Conservation (phyloP, 2,113 vertebrate genomes). For the Martes martes region DNA sequence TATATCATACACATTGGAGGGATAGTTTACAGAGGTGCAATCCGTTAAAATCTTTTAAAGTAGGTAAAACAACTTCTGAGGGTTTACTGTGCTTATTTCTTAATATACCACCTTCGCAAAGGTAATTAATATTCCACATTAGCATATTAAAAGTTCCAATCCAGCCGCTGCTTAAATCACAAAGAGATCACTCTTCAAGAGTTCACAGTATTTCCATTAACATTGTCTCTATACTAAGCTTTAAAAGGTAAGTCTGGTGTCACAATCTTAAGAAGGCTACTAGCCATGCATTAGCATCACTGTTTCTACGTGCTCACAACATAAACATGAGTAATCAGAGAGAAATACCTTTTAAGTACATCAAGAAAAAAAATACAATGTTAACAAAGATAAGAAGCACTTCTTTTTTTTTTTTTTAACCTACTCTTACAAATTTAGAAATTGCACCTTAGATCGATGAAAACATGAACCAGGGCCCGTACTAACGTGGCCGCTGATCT, state of each 20-base stretch:
- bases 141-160: constrained; percentile 84
- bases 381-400: constrained; percentile 90
- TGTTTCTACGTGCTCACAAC: constrained; percentile 87
- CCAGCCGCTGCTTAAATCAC: constrained; percentile 81
- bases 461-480: constrained; percentile 80
- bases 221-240: constrained; percentile 79
- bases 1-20: constrained; percentile 80
- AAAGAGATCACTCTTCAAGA: constrained; percentile 78
- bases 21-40: constrained; percentile 84
- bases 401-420: constrained; percentile 80
- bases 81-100: constrained; percentile 80
- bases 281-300: constrained; percentile 87
- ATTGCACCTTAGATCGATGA: constrained; percentile 87
- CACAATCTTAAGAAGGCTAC: constrained; percentile 82
- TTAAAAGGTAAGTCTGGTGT: constrained; percentile 81
- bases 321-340: constrained; percentile 85
- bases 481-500: constrained; percentile 71
- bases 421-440: constrained; percentile 89
- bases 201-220: constrained; percentile 80
- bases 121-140: constrained; percentile 82
- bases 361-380: constrained; percentile 84
- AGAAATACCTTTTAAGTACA: constrained; percentile 83
- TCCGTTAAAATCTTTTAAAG: constrained; percentile 84
- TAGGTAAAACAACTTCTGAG: constrained; percentile 83
- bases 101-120: constrained; percentile 85